Evolutionary conservation across 2,113 vertebrate genomes (phyloP).

Genomic region (Ramphastos sulfuratus): DNA sequence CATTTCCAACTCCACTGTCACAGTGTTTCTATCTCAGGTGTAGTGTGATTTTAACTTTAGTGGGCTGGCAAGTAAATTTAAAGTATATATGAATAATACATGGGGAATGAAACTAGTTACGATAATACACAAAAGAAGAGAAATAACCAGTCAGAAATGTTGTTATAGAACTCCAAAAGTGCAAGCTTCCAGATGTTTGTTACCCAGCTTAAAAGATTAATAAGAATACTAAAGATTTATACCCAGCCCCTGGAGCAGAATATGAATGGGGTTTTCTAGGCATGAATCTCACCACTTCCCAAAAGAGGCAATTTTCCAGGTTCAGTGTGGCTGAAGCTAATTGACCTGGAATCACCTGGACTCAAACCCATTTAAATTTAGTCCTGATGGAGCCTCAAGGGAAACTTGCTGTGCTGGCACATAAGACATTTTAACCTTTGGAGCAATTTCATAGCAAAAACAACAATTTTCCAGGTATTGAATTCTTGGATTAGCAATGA

Average conservation of each 20-base stretch:
- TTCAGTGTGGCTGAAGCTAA: slow-evolving; percentile 33
- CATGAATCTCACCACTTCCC: slow-evolving; percentile 11
- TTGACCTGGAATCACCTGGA: slow-evolving; percentile 47
- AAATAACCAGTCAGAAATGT: slow-evolving; percentile 63
- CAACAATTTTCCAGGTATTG: not conserved
- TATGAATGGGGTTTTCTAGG: slow-evolving; percentile 37
- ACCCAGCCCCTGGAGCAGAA: slow-evolving; percentile 39
- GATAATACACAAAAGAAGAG: slow-evolving; percentile 55
- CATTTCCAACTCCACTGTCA: slow-evolving; percentile 65
- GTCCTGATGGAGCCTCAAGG: not conserved
- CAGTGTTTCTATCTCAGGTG: slow-evolving; percentile 75
- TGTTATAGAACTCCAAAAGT: slow-evolving; percentile 52
- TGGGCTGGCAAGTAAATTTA: slow-evolving; percentile 75
- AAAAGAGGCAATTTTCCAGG: slow-evolving; percentile 27
- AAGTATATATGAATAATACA: slow-evolving; percentile 75
- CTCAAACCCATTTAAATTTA: slow-evolving; percentile 38
- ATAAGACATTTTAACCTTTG: slow-evolving; percentile 17
- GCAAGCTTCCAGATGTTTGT: slow-evolving; percentile 67
- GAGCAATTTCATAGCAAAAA: slow-evolving; percentile 15
- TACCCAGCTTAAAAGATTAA: slow-evolving; percentile 63
- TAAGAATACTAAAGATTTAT: slow-evolving; percentile 60
- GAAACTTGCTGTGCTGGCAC: slow-evolving; percentile 17
- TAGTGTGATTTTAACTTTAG: slow-evolving; percentile 73
- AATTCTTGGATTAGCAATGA: slow-evolving; percentile 1
- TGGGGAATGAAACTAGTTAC: slow-evolving; percentile 50